Conservation (phyloP, 2,888 invertebrate genomes). For the Marasmarcha lunaedactyla region DNA sequence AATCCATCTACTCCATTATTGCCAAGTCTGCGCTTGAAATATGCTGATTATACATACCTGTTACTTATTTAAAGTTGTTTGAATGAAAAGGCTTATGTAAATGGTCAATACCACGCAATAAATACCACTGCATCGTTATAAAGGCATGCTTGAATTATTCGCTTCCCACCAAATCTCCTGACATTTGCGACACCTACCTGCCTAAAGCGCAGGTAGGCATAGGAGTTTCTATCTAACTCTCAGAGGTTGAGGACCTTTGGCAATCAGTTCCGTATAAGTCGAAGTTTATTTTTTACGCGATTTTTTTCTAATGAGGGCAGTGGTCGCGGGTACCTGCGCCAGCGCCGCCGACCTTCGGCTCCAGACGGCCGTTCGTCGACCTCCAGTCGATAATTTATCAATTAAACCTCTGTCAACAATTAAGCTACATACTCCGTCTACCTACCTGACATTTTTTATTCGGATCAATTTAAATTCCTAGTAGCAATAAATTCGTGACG, state of each 20-base stretch:
- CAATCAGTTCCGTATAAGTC: conserved; percentile 32
- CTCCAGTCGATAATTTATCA: conserved; percentile 28
- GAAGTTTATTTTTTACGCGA: conserved; percentile 22
- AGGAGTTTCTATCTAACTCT: neutral
- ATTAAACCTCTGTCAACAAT: conserved; percentile 13
- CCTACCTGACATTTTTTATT: no score
- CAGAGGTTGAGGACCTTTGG: conserved; percentile 32
- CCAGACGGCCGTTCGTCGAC: conserved; percentile 39
- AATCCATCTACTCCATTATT: no score
- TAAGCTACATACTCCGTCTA: no score
- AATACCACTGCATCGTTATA: no score
- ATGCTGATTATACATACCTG: no score
- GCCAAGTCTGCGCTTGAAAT: no score
- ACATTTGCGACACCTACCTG: neutral
- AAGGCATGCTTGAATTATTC: neutral
- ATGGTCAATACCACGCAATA: no score
- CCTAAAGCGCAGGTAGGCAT: neutral
- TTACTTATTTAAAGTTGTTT: no score
- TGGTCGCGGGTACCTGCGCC: conserved; percentile 37
- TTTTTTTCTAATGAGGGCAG: conserved; percentile 15
- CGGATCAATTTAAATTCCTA: no score
- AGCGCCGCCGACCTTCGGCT: conserved; percentile 43
- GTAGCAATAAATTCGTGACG: no score
- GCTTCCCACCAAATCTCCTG: neutral
- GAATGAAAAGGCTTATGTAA: no score